Evolutionary conservation across 2,888 invertebrate genomes (phyloP).

Genomic region (Pilophorus perplexus): DNA sequence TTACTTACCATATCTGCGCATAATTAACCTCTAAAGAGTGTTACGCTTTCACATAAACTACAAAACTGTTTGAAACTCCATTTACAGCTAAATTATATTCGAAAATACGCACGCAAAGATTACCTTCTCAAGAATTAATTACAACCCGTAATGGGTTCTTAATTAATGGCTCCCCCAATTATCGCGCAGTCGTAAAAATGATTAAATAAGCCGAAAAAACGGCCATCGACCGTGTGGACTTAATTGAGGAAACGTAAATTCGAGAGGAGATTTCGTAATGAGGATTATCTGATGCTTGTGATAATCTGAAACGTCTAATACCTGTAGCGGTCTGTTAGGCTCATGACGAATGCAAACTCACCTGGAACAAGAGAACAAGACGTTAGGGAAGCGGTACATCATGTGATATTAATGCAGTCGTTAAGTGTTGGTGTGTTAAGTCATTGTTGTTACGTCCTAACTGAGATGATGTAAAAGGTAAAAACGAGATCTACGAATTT

Average conservation of each 20-base stretch:
- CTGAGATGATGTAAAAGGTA: too few relatives aligned
- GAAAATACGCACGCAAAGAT: too few relatives aligned
- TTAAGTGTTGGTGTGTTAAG: not conserved
- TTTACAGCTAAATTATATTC: too few relatives aligned
- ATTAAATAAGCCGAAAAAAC: conserved; percentile 9
- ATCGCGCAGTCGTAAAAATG: conserved; percentile 14
- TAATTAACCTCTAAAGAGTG: too few relatives aligned
- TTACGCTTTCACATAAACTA: too few relatives aligned
- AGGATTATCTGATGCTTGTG: conserved; percentile 29
- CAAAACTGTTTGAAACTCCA: too few relatives aligned
- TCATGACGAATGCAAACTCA: conserved; percentile 18
- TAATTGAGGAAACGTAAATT: conserved; percentile 40
- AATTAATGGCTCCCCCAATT: conserved; percentile 32
- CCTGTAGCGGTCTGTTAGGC: conserved; percentile 6
- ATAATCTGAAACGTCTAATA: too few relatives aligned
- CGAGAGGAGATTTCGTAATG: conserved; percentile 1
- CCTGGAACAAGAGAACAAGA: conserved; percentile 24
- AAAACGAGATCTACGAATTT: too few relatives aligned
- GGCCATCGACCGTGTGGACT: not conserved
- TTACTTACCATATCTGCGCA: too few relatives aligned
- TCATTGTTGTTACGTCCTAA: too few relatives aligned
- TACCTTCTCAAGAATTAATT: conserved; percentile 3
- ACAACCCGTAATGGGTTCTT: not conserved
- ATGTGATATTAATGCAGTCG: too few relatives aligned
- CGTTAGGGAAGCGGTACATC: too few relatives aligned